Evolutionary conservation across 2,888 invertebrate species (phyloP), one percentile per base, ranked within the genome.

Genomic region (Patella depressa): DNA sequence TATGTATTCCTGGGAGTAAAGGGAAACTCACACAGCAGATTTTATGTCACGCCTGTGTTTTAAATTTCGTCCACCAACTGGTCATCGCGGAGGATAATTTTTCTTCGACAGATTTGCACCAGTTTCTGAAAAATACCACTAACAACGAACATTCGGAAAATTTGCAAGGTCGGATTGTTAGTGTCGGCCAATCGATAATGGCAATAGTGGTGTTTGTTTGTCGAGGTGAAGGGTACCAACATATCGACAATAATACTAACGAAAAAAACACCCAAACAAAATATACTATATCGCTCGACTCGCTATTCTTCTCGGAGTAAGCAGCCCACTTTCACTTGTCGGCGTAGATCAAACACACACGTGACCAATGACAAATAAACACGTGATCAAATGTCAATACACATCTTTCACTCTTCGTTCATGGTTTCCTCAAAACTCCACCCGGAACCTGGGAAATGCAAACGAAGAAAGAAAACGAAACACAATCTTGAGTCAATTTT

Each of bases 301-400:
- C 65, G 65, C 65, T 19, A 65, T 19, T 65, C 19, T 65, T 65
- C 65, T 65, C 65, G 65, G 65, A 65, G 65, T 65, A 65, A 65
- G 65, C 65, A 65, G 24, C 65, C 24, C 19, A 24, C 19, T 24
- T 24, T 65, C 65, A 65, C 65, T 65, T 65, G 19, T 14, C 65
- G 65, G 65, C 24, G 24, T 24, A 65, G 19, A 65, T 65, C 65
- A 65, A 65, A 65, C 24, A 65, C 19, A 65, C 65, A 65, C 65
- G 65, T 65, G 65, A 65, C 65, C 65, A 65, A 65, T 24, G 24
- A 24, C 65, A 65, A 65, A 65, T 24, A 65, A 24, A 9, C 65
- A 65, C 65, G 65, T 65, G 65, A 65, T 65, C 65, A 14, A 65
- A 65, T 65, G 65, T 65, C 65, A 65, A 65, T 65, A 65, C 65